Evolutionary conservation across 2,888 invertebrate genomes (phyloP).

Genomic region (Zootermopsis nevadensis): DNA sequence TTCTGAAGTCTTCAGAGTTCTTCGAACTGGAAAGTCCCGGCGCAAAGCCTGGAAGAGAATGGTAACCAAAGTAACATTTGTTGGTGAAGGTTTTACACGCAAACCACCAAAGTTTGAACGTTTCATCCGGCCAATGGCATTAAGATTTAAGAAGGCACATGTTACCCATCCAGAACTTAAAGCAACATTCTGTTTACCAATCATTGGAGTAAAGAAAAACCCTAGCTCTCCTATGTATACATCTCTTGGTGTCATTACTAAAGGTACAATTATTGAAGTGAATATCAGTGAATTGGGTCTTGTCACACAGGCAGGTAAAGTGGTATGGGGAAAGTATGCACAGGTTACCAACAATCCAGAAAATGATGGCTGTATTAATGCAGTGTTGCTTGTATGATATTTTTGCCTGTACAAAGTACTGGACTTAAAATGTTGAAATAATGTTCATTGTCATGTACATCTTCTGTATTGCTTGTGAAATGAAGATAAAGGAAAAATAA

Average conservation of each 20-base stretch:
- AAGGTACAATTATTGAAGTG: slow-evolving; percentile 97
- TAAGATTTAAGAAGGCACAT: slow-evolving; percentile 96
- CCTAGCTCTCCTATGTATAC: slow-evolving; percentile 98
- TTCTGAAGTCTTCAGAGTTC: slow-evolving; percentile 94
- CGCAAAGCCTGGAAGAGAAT: slow-evolving; percentile 99
- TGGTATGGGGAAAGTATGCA: slow-evolving; percentile 99
- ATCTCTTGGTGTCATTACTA: slow-evolving; percentile 96
- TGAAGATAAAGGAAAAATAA: not conserved
- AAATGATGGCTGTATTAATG: slow-evolving; percentile 99
- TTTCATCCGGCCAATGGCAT: slow-evolving; percentile 97
- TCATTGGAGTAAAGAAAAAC: slow-evolving; percentile 99
- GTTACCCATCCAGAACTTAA: slow-evolving; percentile 99
- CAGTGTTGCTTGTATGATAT: slow-evolving; percentile 90
- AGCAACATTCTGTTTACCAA: slow-evolving; percentile 96
- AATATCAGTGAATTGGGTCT: slow-evolving; percentile 98
- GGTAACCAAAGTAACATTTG: slow-evolving; percentile 98
- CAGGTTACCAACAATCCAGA: slow-evolving; percentile 99
- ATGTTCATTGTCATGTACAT: too few relatives aligned
- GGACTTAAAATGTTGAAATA: not conserved
- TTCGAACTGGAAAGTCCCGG: slow-evolving; percentile 91
- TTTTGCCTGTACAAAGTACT: not conserved
- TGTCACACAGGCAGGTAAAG: slow-evolving; percentile 98
- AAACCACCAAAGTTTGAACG: slow-evolving; percentile 99
- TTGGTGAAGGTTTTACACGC: slow-evolving; percentile 97
- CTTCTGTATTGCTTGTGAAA: too few relatives aligned